phyloP scores from a whole-genome alignment of 2,888 invertebrate genomes.

The Ypsolopha sequella region DNA sequence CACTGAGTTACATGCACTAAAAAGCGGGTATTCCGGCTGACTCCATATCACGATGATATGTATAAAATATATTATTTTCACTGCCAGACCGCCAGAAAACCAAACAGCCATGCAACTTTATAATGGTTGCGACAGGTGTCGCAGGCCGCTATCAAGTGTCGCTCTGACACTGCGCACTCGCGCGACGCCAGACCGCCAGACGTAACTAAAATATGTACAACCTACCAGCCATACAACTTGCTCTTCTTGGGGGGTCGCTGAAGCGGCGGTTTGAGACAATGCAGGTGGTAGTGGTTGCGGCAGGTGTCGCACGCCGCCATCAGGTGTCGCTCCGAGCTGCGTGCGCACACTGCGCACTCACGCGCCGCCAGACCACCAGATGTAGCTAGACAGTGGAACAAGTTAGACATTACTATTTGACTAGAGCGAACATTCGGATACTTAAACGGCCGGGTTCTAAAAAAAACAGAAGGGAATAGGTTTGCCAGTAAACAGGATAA shows the following conservation, averaged over 20 bases:
- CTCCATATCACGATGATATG: neutral
- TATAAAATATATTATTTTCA: neutral
- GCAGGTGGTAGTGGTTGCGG: slow-evolving; percentile 91
- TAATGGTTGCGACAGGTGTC: slow-evolving; percentile 94
- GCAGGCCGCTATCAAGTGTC: slow-evolving; percentile 94
- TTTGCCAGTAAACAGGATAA: too few relatives aligned
- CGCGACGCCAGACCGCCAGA: too few relatives aligned
- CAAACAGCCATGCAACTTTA: slow-evolving; percentile 94
- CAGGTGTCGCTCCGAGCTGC: slow-evolving; percentile 91
- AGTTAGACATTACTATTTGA: neutral
- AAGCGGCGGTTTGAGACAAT: slow-evolving; percentile 94
- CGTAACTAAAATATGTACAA: slow-evolving; percentile 14
- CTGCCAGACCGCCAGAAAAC: too few relatives aligned
- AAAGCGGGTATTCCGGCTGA: too few relatives aligned
- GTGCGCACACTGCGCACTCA: slow-evolving; percentile 89
- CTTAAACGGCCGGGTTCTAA: too few relatives aligned
- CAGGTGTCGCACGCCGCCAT: slow-evolving; percentile 97
- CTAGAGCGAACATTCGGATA: too few relatives aligned
- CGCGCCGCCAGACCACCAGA: slow-evolving; percentile 51
- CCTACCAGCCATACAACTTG: slow-evolving; percentile 91
- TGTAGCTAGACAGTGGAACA: slow-evolving; percentile 12
- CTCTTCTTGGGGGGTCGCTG: slow-evolving; percentile 96
- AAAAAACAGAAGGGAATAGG: too few relatives aligned
- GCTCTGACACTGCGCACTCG: slow-evolving; percentile 92
- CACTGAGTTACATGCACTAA: too few relatives aligned